Base-by-base conservation (phyloP, 1,140 invertebrate species). In the Glossosoma conforme region DNA sequence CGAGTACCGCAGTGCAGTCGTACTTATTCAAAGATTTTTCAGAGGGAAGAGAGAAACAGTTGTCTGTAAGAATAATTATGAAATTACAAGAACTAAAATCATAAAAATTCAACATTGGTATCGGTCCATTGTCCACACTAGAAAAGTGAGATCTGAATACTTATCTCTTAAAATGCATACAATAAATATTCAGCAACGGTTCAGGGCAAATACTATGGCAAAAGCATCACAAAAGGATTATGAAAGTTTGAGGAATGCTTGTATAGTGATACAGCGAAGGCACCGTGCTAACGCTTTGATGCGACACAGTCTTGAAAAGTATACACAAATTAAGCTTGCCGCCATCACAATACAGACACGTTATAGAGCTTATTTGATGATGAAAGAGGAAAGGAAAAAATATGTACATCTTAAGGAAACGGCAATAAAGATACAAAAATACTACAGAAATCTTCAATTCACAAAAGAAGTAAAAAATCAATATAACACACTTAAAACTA, bases 91-190 rank as follows among this genome's bases (percentile, higher is more conserved):
- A 52, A 58, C 0, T 4, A 61, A 62, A 2, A 53, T 57, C 3
- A 51, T 60, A 22, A 60, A 52, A 3, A 64, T 74, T 20, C 72
- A 75, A 44, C 46, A 20, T 9, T 49, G 59, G n/a, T 75, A 64
- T 61, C 61, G 65, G 62, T 65, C 65, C 0, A 46, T 62, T 8
- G 5, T 52, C 24, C 3, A 24, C 10, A 66, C 63, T 55, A 66
- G 54, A 59, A 35, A 49, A 40, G 54, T 61, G 21, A 56, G 56
- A 52, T 8, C 42, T 6, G 14, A 57, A 19, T 72, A 63, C 45
- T 3, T 59, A 18, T 15, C 25, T 14, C 25, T 60, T 11, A 62
- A 50, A 53, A 40, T 46, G 30, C 22, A 53, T 49, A 32, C 2
- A 17, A 56, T 14, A 45, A 53, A 32, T 1, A 35, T 44, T 18